A percentile compares a stretch with the other conserved stretches of the same genome.
Conservation (phyloP, 2,888 invertebrate genomes). For the Argyresthia goedartella region DNA sequence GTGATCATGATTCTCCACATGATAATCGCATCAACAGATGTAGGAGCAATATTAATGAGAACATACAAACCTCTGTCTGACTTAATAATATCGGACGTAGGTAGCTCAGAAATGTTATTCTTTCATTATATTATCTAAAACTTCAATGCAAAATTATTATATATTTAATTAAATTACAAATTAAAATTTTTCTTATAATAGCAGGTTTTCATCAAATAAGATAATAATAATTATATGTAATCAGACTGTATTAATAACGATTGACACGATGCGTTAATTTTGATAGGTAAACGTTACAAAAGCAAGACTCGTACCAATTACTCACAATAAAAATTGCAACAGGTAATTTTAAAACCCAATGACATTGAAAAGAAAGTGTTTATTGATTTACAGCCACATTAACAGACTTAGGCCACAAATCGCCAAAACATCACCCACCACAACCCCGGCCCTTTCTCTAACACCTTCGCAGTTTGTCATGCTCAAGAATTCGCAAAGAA, state of each 20-base stretch:
- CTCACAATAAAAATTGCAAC: slow-evolving; percentile 38
- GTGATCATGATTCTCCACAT: slow-evolving; percentile 6
- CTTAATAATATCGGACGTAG: neutral
- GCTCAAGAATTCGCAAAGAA: slow-evolving; percentile 33
- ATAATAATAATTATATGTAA: too few species aligned
- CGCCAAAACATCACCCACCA: slow-evolving; percentile 34
- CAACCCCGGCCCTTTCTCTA: slow-evolving; percentile 10
- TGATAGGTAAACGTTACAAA: neutral
- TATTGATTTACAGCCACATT: slow-evolving; percentile 53
- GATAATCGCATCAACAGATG: slow-evolving; percentile 8
- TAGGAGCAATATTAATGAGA: neutral
- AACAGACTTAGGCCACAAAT: slow-evolving; percentile 35
- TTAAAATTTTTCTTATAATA: neutral
- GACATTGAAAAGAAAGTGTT: slow-evolving; percentile 41
- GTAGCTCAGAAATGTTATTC: too few species aligned
- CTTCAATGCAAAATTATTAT: neutral
- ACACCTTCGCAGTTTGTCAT: slow-evolving; percentile 17
- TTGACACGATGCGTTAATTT: too few species aligned
- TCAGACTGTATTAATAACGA: neutral
- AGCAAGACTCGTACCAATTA: slow-evolving; percentile 11
- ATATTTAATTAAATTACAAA: neutral
- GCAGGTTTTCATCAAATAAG: too few species aligned
- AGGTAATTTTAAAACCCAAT: slow-evolving; percentile 37
- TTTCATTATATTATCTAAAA: neutral
- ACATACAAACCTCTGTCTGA: slow-evolving; percentile 3